phyloP scores from a whole-genome alignment of 2,888 invertebrate species.

The Heliconius cydno region DNA sequence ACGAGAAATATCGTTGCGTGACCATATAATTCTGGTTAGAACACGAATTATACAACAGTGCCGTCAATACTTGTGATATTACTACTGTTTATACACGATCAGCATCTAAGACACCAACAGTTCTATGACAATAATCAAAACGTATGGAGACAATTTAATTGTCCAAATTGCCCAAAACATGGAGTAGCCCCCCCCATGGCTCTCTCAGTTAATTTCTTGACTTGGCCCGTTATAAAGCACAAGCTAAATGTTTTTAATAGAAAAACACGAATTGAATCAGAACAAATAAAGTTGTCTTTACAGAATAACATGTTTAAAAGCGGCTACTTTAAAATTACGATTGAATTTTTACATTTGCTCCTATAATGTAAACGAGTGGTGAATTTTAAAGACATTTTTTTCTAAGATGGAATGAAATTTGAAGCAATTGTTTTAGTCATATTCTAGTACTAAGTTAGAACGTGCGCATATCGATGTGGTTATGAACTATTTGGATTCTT shows the following conservation, averaged over 20 bases:
- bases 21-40: conserved; percentile 49
- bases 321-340: neutral
- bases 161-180: conserved; percentile 50
- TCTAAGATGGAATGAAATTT: conserved; percentile 48
- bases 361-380: neutral
- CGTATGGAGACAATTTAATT: conserved; percentile 51
- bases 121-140: conserved; percentile 49
- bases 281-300: neutral
- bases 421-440: conserved; percentile 62
- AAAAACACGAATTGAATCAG: neutral
- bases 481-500: conserved; percentile 71
- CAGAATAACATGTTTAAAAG: neutral
- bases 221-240: conserved; percentile 59
- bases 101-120: conserved; percentile 57
- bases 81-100: conserved; percentile 56
- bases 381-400: neutral
- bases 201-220: conserved; percentile 61
- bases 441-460: conserved; percentile 75
- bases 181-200: conserved; percentile 51
- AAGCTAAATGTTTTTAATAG: conserved; percentile 17
- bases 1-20: neutral
- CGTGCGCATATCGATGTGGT: conserved; percentile 78
- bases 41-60: conserved; percentile 64
- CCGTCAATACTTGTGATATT: conserved; percentile 77
- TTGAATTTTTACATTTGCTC: neutral